Evolutionary conservation across 2,113 vertebrate genomes (phyloP).

Genomic region (Andinoacara biseriatus): DNA sequence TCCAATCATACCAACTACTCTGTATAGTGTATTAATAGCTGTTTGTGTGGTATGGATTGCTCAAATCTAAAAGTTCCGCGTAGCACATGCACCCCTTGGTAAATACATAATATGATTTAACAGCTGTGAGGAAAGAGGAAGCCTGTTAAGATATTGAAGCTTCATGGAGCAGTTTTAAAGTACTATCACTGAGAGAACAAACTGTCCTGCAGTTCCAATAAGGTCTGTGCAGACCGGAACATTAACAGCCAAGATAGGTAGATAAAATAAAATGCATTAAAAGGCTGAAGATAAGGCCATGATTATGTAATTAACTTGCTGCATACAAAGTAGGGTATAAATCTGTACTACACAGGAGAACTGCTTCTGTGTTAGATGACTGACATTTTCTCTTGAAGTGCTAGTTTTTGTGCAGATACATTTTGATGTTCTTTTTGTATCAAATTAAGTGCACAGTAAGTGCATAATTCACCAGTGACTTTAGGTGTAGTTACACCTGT

Average conservation of each 20-base stretch:
- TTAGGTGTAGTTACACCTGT: too few species aligned
- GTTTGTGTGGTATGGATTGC: slow-evolving; percentile 31
- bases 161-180: not conserved
- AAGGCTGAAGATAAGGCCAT: not conserved
- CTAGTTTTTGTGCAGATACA: not conserved
- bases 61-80: not conserved
- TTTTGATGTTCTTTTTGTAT: not conserved
- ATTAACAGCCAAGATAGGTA: not conserved
- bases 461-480: too few species aligned
- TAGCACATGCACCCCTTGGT: not conserved
- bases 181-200: not conserved
- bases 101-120: not conserved
- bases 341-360: not conserved
- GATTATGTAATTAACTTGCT: not conserved
- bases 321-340: not conserved
- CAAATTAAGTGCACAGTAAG: too few species aligned
- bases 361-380: not conserved
- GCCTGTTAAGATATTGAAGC: not conserved
- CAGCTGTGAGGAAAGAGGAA: not conserved
- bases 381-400: not conserved
- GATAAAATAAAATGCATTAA: not conserved
- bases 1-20: not conserved
- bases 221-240: not conserved
- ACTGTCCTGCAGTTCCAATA: not conserved
- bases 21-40: slow-evolving; percentile 50